phyloP scores from a whole-genome alignment of 2,888 invertebrate genomes.

The Polydrusus pterygomalis region DNA sequence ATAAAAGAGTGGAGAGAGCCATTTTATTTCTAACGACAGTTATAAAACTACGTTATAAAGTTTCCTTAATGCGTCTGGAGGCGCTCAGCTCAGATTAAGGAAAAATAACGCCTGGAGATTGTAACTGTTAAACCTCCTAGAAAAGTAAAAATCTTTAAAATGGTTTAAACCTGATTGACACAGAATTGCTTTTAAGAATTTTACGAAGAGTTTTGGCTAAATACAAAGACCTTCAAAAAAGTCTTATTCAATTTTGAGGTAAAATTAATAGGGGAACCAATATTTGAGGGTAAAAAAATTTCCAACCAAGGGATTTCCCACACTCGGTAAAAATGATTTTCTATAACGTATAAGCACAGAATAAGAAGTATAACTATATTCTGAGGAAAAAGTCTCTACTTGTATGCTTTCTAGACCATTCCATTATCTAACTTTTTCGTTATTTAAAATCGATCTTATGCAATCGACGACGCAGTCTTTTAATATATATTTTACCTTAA shows the following conservation, averaged over 20 bases:
- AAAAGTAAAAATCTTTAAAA: not conserved
- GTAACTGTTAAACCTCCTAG: conserved; percentile 2
- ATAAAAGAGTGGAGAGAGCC: conserved; percentile 48
- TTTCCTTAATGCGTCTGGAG: conserved; percentile 54
- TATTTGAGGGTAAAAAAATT: too few species aligned
- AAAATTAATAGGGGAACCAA: too few species aligned
- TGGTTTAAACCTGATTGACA: too few species aligned
- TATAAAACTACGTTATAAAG: conserved; percentile 53
- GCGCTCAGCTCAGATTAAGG: conserved; percentile 41
- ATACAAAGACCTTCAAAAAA: too few species aligned
- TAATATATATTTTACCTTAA: conserved; percentile 45
- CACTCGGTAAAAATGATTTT: too few species aligned
- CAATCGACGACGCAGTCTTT: conserved; percentile 47
- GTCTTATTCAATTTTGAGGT: too few species aligned
- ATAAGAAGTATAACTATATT: too few species aligned
- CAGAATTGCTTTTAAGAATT: too few species aligned
- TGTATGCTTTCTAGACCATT: not conserved
- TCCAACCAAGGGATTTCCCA: too few species aligned
- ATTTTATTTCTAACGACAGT: conserved; percentile 53
- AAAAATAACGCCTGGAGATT: conserved; percentile 36
- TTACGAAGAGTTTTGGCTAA: too few species aligned
- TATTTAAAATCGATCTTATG: conserved; percentile 47
- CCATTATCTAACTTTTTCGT: conserved; percentile 7
- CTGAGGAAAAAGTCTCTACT: too few species aligned
- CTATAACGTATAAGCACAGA: too few species aligned